These are phyloP conservation scores for Rhyacophila brunnea DNA, from an alignment of 1,140 invertebrate species.

Conservation along the genomic window DNA sequence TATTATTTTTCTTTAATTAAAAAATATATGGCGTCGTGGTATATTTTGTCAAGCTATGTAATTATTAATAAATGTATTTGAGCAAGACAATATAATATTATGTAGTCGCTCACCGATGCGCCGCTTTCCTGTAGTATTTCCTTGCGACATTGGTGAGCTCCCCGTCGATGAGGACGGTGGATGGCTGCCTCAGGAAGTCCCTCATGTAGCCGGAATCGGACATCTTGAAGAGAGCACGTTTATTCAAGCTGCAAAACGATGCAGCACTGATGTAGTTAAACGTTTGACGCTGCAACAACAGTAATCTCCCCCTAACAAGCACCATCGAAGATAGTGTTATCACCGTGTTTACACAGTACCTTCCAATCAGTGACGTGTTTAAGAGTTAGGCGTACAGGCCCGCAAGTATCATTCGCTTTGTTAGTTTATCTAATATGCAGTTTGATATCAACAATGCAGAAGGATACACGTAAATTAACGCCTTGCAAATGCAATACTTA, in stretches of 20 bases:
- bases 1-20: no score
- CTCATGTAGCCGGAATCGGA: constrained; percentile 25
- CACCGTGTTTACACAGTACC: constrained; percentile 2
- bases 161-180: constrained; percentile 13
- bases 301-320: constrained; percentile 26
- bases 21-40: no score
- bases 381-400: no score
- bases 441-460: no score
- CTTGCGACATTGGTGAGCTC: constrained; percentile 25
- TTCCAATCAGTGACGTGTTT: no score
- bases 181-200: constrained; percentile 23
- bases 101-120: constrained; percentile 33
- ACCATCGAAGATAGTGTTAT: constrained; percentile 32
- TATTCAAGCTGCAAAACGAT: constrained; percentile 25
- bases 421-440: no score
- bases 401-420: no score
- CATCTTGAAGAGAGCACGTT: constrained; percentile 23
- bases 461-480: no score
- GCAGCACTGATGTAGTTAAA: constrained; percentile 27
- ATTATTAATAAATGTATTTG: no score
- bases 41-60: no score
- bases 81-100: no score
- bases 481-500: no score
- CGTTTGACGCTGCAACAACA: constrained; percentile 19
- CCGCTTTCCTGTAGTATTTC: constrained; percentile 33